Evolutionary conservation across 1,140 invertebrate genomes (phyloP), one percentile per base, ranked within the genome.

Genomic region (Drosophila pseudoobscura): DNA sequence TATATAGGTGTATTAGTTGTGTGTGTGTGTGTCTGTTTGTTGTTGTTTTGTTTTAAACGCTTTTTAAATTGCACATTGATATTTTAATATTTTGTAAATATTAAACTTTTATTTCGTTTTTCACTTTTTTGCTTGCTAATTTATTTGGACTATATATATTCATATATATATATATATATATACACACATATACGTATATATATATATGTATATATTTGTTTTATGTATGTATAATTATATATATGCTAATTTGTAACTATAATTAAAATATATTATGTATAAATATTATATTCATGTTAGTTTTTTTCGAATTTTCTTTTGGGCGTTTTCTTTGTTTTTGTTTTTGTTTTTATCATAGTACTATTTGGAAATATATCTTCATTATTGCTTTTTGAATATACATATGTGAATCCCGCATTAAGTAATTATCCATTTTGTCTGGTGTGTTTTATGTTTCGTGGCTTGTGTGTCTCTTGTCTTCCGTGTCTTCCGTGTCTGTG

Each of bases 51-150:
- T 87, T 85, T 80, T 71, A 78, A 87, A 87, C 83, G 83, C 63
- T 64, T 79, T 64, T 82, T 88, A 87, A 87, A 87, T 88, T 88
- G 83, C 83, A 87, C 83, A 88, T 79, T 82, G 72, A 88, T 88
- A 82, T 72, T 78, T 88, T 83, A 88, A 88, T 88, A 88, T 88
- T 88, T 88, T 87, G 75, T 78, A 87, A 87, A 88, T 88, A 88
- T 88, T 88, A 88, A 88, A 78, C 44, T 56, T 74, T 83, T 78
- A 60, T 44, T 65, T 78, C 63, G 62, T 43, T 78, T 66, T 52
- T 45, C n/a, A 22, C 52, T 45, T 62, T 54, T 74, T 77, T 65
- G 24, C 47, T 71, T 64, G 59, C 52, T 80, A 74, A 85, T 75
- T 87, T 87, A 60, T 76, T 85, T 80, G 66, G 80, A 84, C 80